Evolutionary conservation across 2,888 invertebrate genomes (phyloP).

Genomic region (Yponomeuta plumbellus): DNA sequence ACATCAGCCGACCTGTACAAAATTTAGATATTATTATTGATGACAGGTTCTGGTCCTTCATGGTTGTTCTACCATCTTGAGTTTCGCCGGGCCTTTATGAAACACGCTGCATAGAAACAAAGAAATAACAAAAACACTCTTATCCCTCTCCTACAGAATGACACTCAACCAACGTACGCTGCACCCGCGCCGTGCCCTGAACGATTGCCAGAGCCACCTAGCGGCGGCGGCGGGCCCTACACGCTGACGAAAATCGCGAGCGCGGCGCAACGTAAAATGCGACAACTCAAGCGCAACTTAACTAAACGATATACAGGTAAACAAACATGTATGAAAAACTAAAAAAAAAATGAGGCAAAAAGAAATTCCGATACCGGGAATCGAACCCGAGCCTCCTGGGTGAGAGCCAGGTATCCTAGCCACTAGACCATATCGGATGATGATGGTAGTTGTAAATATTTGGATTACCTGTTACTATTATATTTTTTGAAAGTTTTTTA

Average conservation of each 20-base stretch:
- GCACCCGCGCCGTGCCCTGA: constrained; percentile 31
- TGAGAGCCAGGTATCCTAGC: constrained; percentile 79
- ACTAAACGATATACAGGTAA: constrained; percentile 74
- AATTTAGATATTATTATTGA: no score
- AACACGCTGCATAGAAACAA: not conserved
- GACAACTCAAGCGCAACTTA: constrained; percentile 80
- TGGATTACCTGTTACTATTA: not conserved
- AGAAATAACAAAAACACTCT: not conserved
- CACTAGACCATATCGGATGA: constrained; percentile 78
- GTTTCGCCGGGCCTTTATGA: no score
- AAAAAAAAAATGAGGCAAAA: constrained; percentile 30
- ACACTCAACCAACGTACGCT: not conserved
- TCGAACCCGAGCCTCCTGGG: constrained; percentile 79
- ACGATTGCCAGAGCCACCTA: constrained; percentile 78
- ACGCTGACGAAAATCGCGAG: constrained; percentile 80
- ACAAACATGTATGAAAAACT: constrained; percentile 4
- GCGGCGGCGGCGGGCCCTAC: constrained; percentile 74
- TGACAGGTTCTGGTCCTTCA: no score
- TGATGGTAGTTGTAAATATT: constrained; percentile 7
- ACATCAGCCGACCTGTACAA: no score
- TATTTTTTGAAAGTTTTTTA: no score
- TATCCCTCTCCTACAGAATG: not conserved
- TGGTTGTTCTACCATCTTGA: no score
- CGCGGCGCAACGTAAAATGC: constrained; percentile 78
- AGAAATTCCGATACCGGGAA: constrained; percentile 76